A percentile compares a stretch with the other conserved stretches of the same genome.
Evolutionary conservation across 2,888 invertebrate species (phyloP).

Genomic region (Sarcophaga rosellei): DNA sequence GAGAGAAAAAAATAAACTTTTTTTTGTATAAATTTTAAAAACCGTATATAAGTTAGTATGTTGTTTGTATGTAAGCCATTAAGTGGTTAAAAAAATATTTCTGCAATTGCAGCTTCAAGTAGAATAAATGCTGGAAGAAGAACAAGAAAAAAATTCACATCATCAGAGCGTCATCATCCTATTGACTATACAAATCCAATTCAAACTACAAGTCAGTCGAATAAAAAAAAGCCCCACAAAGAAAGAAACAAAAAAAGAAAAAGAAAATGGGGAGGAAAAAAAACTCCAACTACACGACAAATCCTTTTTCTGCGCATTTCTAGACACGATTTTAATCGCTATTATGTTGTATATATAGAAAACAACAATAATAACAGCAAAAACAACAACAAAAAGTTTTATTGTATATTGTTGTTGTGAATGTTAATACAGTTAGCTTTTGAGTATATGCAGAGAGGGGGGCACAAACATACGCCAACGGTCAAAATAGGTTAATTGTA

Average conservation of each 20-base stretch:
- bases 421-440: too few relatives aligned
- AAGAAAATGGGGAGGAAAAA: constrained; percentile 11
- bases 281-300: constrained; percentile 62
- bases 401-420: not conserved
- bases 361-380: constrained; percentile 4
- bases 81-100: not conserved
- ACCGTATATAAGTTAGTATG: constrained; percentile 27
- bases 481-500: constrained; percentile 69
- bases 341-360: constrained; percentile 58
- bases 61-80: constrained; percentile 14
- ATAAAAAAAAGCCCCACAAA: constrained; percentile 8
- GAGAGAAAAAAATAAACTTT: constrained; percentile 14
- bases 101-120: constrained; percentile 6
- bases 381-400: not conserved
- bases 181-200: constrained; percentile 5
- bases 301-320: constrained; percentile 67
- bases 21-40: constrained; percentile 29
- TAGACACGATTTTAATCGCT: constrained; percentile 71
- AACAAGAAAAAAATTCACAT: constrained; percentile 37
- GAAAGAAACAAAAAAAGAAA: constrained; percentile 24
- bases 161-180: not conserved
- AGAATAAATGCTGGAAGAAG: constrained; percentile 35
- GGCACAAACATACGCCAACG: constrained; percentile 65
- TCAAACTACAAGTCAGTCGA: not conserved
- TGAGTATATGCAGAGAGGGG: constrained; percentile 5